phyloP scores from a whole-genome alignment of 1,140 invertebrate species.

The Chironomus striatipennis region DNA sequence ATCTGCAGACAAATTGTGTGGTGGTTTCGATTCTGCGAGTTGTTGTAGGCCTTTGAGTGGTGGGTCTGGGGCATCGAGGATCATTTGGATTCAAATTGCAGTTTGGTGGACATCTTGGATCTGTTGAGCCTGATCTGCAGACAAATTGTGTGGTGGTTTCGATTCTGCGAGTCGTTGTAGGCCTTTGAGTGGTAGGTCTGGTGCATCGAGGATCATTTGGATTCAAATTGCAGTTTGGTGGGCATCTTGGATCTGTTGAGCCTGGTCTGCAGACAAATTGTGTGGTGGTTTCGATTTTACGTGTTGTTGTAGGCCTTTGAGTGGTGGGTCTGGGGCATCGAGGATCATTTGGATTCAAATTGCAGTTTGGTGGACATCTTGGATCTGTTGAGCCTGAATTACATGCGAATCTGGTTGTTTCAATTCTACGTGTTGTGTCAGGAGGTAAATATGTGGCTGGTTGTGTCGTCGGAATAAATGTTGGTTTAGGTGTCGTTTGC shows the following conservation, averaged over 20 bases:
- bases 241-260: conserved; percentile 38
- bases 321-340: conserved; percentile 27
- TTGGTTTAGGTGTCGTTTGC: conserved; percentile 30
- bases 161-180: conserved; percentile 26
- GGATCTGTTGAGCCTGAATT: conserved; percentile 30
- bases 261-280: conserved; percentile 35
- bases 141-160: conserved; percentile 31
- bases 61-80: conserved; percentile 30
- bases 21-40: no score
- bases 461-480: conserved; percentile 27
- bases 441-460: conserved; percentile 29
- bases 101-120: conserved; percentile 36
- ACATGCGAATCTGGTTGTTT: background rate
- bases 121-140: conserved; percentile 29
- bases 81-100: conserved; percentile 33
- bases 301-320: conserved; percentile 34
- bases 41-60: no score
- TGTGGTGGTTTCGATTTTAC: no score
- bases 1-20: no score
- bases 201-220: conserved; percentile 35
- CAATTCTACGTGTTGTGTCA: conserved; percentile 31
- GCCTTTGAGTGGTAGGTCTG: conserved; percentile 34
- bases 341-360: conserved; percentile 28
- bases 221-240: conserved; percentile 26
- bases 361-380: conserved; percentile 29